phyloP scores from a whole-genome alignment of 2,113 vertebrate species.

The Physeter macrocephalus region DNA sequence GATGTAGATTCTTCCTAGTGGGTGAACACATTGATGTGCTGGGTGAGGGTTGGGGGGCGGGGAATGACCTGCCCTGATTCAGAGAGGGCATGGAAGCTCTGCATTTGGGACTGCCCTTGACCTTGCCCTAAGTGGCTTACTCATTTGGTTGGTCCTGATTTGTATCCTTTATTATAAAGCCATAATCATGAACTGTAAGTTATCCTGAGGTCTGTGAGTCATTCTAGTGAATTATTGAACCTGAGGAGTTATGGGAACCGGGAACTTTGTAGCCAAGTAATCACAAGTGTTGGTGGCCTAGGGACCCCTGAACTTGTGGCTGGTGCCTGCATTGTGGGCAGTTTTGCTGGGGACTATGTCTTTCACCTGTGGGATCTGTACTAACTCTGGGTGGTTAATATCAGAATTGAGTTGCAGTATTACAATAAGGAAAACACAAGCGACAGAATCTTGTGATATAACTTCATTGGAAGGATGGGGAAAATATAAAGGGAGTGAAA shows the following conservation, averaged over 20 bases:
- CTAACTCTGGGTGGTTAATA: background rate
- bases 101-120: background rate
- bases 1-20: background rate
- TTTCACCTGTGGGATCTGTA: background rate
- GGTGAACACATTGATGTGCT: background rate
- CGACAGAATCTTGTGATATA: background rate
- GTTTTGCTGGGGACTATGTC: background rate
- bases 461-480: background rate
- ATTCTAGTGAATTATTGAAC: background rate
- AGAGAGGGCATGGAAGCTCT: background rate
- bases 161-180: background rate
- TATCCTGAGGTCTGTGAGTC: background rate
- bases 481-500: background rate
- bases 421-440: background rate
- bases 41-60: background rate
- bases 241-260: background rate
- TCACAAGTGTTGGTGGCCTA: background rate
- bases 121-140: background rate
- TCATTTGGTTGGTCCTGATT: background rate
- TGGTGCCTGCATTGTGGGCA: background rate
- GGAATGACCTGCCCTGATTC: background rate
- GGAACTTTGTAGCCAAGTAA: background rate
- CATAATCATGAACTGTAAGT: background rate
- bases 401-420: background rate
- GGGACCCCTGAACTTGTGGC: background rate